Evolutionary conservation across 2,113 vertebrate species (phyloP), one percentile per base, ranked within the genome.

Genomic region (Prinia subflava): DNA sequence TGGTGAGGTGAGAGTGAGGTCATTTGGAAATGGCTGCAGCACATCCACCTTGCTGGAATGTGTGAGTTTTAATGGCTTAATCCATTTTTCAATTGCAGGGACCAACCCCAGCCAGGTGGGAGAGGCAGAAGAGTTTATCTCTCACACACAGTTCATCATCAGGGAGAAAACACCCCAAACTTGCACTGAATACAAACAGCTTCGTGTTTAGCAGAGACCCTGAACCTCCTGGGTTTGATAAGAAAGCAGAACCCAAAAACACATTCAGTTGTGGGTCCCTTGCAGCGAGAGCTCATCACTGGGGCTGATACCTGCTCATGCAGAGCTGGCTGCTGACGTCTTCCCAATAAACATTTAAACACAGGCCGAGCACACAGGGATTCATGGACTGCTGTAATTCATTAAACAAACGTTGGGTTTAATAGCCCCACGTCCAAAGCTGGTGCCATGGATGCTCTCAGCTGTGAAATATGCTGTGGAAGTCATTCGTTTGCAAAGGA

Each of bases 401-500:
- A 96, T 97, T 98, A 98, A 95, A 70, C 80, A 94, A 94, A 57
- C 1, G 16, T 76, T 86, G 82, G 89, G 47, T 94, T 96, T 96
- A 94, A 97, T 82, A 87, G 96, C 93, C 89, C 95, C 24, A 15
- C 14, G 2, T 55, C 18, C 81, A 88, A 50, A 96, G 82, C 95
- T 27, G 90, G 92, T 92, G 96, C 93, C 68, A 59, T 47, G 23
- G 95, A 97, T 96, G 94, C 8, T 11, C 94, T 94, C 70, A 39
- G 89, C 90, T 95, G 93, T 96, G 95, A 97, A 96, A 88, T 62
- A 83, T 68, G 95, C 95, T 50, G 46, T n/a, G 89, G 78, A 91
- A 96, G 50, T 42, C 71, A 50, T 80, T 94, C 64, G 21, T 86
- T 90, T 91, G 93, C 82, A 50, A 50, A 92, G 82, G 90, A 89